Evolutionary conservation across 2,888 invertebrate genomes (phyloP), one percentile per base, ranked within the genome.

Genomic region (Sthenelais limicola): DNA sequence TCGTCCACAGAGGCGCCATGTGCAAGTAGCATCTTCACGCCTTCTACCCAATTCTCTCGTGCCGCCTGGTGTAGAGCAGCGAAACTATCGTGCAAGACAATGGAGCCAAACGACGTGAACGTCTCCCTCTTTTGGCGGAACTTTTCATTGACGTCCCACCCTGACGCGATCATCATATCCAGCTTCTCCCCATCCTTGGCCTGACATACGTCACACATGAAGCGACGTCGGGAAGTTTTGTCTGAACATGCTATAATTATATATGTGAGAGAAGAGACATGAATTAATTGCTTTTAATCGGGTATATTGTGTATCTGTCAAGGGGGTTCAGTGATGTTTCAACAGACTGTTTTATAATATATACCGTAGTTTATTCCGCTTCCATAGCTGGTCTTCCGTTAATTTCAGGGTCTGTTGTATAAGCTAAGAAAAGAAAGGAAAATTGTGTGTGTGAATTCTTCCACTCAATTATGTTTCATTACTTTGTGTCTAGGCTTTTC

Each of bases 71-170:
- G 62, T 4, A 62, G 62, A 9, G 62, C 62, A 3, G 24, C 21
- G 62, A 62, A 62, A 28, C 28, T 62, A 28, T 62, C 62, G 24
- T 62, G 62, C 38, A 62, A 43, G 7, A 62, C 38, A 43, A 62
- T 24, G 62, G 62, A 62, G 38, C 62, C 62, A 26, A 62, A 62
- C 15, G 62, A 62, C 38, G 62, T 62, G 35, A 62, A 62, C 38
- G 62, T 62, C 62, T 62, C 62, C 21, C 62, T 35, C 38, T 35
- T 62, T 21, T 35, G 62, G 18, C 62, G 35, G n/a, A 62, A 24
- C 38, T 35, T 62, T 43, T 62, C 62, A 26, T 62, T 62, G 9
- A 62, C 62, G 38, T 62, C 62, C 62, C 62, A 62, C 9, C 38
- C 35, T 1, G 62, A 62, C 18, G 18, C 28, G 3, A 62, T 7